phyloP scores from a whole-genome alignment of 1,140 invertebrate genomes.

The Mercenaria mercenaria region DNA sequence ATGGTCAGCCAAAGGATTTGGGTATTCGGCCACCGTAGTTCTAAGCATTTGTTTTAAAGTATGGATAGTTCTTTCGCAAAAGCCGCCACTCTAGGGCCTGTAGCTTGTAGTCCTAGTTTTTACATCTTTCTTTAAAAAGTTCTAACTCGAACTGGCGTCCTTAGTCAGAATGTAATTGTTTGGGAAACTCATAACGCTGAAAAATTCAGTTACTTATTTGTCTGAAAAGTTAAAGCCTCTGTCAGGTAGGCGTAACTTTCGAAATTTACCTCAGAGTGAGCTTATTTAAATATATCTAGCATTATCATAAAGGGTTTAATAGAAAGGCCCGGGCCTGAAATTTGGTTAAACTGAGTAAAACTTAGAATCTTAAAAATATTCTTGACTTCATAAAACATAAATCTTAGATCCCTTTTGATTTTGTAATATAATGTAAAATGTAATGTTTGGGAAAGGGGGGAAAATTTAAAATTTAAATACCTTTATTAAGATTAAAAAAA shows the following conservation, averaged over 20 bases:
- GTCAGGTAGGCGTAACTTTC: conserved; percentile 74
- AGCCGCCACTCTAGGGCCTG: conserved; percentile 70
- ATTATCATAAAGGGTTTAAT: too few relatives aligned
- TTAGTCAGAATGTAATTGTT: conserved; percentile 70
- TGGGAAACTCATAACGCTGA: conserved; percentile 61
- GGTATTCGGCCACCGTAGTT: neutral
- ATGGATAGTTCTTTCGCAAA: conserved; percentile 72
- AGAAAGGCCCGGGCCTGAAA: too few relatives aligned
- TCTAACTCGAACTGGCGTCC: conserved; percentile 75
- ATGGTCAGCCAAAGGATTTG: neutral
- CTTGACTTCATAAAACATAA: too few relatives aligned
- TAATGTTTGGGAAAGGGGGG: too few relatives aligned
- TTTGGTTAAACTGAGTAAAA: too few relatives aligned
- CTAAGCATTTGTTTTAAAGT: conserved; percentile 15
- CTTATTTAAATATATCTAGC: too few relatives aligned
- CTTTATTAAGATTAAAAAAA: too few relatives aligned
- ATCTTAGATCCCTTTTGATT: too few relatives aligned
- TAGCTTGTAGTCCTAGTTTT: conserved; percentile 71
- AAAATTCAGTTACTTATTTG: conserved; percentile 69
- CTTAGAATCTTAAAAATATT: too few relatives aligned
- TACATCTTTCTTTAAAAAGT: conserved; percentile 69
- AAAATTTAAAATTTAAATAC: too few relatives aligned
- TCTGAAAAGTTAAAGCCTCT: conserved; percentile 72
- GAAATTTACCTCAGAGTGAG: too few relatives aligned
- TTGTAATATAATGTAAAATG: too few relatives aligned